Percentiles rank a stretch among this genome's conserved stretches.
Conservation (phyloP, 2,113 vertebrate species). For the Corythornis cristatus region DNA sequence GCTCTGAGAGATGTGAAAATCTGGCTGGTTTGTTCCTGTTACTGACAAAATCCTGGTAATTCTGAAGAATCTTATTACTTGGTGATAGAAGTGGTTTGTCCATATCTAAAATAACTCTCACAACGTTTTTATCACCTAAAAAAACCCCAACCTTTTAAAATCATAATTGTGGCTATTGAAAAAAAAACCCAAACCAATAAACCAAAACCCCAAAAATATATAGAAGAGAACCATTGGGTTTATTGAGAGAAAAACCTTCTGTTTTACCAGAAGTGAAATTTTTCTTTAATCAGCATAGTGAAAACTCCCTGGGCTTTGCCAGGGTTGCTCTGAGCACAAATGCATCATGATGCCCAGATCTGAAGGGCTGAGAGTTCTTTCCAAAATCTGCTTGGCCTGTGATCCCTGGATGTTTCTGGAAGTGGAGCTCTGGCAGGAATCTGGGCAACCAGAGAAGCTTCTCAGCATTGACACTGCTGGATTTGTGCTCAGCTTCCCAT, state of each 20-base stretch:
- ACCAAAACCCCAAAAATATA: neutral
- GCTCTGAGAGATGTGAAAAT: neutral
- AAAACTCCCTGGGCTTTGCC: neutral
- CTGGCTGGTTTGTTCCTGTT: neutral
- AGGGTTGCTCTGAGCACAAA: neutral
- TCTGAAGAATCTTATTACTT: neutral
- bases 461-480: neutral
- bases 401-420: constrained; percentile 82
- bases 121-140: neutral
- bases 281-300: neutral
- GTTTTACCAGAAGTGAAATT: neutral
- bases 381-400: constrained; percentile 78
- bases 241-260: neutral
- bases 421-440: constrained; percentile 76
- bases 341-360: neutral
- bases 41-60: neutral
- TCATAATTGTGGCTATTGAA: neutral
- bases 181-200: neutral
- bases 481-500: neutral
- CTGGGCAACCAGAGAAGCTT: constrained; percentile 75
- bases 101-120: neutral
- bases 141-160: neutral
- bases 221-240: neutral
- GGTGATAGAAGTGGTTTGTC: neutral
- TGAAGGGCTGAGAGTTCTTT: no score